Conservation (phyloP, 2,888 invertebrate genomes). For the Sarcophaga variegata region DNA sequence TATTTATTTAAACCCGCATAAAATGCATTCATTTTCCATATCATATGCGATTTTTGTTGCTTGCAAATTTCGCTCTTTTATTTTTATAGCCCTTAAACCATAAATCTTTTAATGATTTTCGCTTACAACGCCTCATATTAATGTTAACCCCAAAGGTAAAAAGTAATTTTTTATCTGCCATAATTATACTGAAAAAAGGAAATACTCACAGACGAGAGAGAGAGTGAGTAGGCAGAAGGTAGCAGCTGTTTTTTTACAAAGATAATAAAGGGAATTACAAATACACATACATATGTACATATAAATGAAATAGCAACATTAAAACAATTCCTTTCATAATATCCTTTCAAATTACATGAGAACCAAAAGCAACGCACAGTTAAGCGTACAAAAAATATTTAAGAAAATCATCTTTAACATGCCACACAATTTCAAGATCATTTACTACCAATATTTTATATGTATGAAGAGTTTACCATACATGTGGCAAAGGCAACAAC, state of each 20-base stretch:
- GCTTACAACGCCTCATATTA: neutral
- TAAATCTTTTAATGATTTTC: slow-evolving; percentile 40
- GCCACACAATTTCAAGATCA: slow-evolving; percentile 45
- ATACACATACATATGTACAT: too few relatives aligned
- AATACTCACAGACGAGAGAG: neutral
- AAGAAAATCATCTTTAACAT: slow-evolving; percentile 52
- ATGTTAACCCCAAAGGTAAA: slow-evolving; percentile 21
- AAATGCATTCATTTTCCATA: neutral
- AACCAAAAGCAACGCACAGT: neutral
- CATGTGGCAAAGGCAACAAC: neutral
- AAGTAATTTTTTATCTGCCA: neutral
- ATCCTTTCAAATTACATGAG: slow-evolving; percentile 38
- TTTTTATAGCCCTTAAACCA: neutral
- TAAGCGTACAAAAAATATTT: neutral
- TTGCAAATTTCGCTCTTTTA: neutral
- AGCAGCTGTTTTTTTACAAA: slow-evolving; percentile 30
- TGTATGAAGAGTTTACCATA: neutral
- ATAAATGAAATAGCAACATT: slow-evolving; percentile 35
- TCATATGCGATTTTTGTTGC: neutral
- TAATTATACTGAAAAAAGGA: slow-evolving; percentile 35
- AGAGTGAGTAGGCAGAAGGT: neutral
- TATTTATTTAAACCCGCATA: neutral
- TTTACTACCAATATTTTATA: slow-evolving; percentile 17
- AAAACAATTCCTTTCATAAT: slow-evolving; percentile 32
- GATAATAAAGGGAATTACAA: neutral